Conservation (phyloP, 2,113 vertebrate genomes). For the Patagioenas fasciata region DNA sequence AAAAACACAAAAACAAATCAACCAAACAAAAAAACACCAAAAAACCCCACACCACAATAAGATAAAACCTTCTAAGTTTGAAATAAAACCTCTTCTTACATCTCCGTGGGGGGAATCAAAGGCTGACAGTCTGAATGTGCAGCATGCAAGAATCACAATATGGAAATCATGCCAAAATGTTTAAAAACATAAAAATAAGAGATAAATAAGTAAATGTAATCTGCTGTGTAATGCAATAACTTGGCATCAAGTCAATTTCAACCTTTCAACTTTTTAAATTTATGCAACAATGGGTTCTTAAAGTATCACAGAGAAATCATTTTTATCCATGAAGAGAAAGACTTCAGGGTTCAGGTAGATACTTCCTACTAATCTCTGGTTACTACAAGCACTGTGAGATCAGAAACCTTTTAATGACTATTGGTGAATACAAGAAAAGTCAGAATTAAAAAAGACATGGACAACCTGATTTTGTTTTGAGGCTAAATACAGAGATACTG, state of each 20-base stretch:
- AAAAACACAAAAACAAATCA: too few relatives aligned
- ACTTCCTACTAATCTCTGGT: background rate
- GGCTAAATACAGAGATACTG: background rate
- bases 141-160: slow-evolving; percentile 54
- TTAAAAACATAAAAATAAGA: slow-evolving; percentile 61
- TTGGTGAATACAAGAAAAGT: background rate
- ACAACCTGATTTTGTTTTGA: background rate
- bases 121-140: slow-evolving; percentile 61
- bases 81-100: slow-evolving; percentile 31
- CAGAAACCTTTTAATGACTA: background rate
- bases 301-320: slow-evolving; percentile 21
- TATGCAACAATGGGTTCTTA: slow-evolving; percentile 24
- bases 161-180: slow-evolving; percentile 64
- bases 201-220: slow-evolving; percentile 69
- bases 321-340: background rate
- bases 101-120: slow-evolving; percentile 65
- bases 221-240: slow-evolving; percentile 61
- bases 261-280: slow-evolving; percentile 60
- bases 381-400: background rate
- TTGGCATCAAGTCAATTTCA: slow-evolving; percentile 56
- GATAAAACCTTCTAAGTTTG: slow-evolving; percentile 37
- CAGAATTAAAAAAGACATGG: background rate
- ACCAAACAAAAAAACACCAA: too few relatives aligned
- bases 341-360: background rate
- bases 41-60: background rate